Evolutionary conservation across 2,888 invertebrate genomes (phyloP).

Genomic region (Onchidella celtica): DNA sequence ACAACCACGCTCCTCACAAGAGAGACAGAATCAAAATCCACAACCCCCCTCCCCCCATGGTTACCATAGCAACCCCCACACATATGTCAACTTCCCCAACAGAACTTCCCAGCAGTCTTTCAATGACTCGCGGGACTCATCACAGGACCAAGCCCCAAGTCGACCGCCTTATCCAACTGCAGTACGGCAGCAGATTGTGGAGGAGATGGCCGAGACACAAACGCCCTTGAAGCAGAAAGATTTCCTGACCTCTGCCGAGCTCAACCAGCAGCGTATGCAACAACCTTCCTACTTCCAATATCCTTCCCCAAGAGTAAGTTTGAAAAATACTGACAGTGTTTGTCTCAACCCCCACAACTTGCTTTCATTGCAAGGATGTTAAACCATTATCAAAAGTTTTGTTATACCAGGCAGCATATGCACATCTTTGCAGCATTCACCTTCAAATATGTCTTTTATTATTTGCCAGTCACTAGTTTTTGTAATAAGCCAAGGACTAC

Average conservation of each 20-base stretch:
- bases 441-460: too few species aligned
- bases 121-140: conserved; percentile 4
- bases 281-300: conserved; percentile 75
- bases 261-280: conserved; percentile 66
- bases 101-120: background rate
- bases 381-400: too few species aligned
- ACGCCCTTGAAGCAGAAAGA: conserved; percentile 71
- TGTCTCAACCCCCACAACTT: too few species aligned
- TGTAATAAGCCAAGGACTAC: too few species aligned
- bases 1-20: conserved; percentile 10
- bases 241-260: conserved; percentile 65
- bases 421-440: too few species aligned
- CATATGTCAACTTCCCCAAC: conserved; percentile 68
- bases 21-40: conserved; percentile 6
- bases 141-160: conserved; percentile 54
- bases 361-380: too few species aligned
- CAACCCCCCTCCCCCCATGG: background rate
- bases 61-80: conserved; percentile 58
- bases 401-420: too few species aligned
- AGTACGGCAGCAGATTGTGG: conserved; percentile 69
- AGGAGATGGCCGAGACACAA: conserved; percentile 71
- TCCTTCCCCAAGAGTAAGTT: conserved; percentile 65
- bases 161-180: conserved; percentile 75
- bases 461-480: too few species aligned
- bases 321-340: background rate